Conservation (phyloP, 2,797 vertebrate species). For the Prionace glauca region DNA sequence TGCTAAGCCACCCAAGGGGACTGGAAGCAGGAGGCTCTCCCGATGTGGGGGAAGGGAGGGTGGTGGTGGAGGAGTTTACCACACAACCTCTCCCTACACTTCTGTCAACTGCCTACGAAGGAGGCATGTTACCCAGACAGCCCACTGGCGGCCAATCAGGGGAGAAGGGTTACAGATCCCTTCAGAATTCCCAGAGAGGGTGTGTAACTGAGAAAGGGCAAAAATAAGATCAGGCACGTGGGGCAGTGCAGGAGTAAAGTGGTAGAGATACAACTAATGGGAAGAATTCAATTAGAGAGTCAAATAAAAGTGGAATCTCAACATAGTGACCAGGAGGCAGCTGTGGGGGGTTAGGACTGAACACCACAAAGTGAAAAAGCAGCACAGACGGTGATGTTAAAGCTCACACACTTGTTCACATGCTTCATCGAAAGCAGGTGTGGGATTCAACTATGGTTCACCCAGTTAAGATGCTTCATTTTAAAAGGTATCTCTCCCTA, state of each 20-base stretch:
- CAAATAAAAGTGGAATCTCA: neutral
- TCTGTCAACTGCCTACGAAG: no score
- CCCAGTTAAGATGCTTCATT: no score
- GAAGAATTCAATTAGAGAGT: neutral
- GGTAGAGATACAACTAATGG: neutral
- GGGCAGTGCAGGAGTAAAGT: neutral
- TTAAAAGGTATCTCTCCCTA: no score
- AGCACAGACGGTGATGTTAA: neutral
- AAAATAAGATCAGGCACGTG: neutral
- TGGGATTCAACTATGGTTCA: no score
- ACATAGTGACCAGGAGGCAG: neutral
- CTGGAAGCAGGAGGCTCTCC: no score
- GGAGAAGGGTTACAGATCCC: neutral
- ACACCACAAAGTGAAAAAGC: neutral
- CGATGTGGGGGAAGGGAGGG: no score
- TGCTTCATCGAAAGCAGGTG: no score
- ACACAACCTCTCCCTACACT: no score
- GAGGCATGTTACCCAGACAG: no score
- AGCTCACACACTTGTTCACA: no score
- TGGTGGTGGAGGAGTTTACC: no score
- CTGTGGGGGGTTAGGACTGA: neutral
- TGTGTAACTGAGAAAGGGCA: neutral
- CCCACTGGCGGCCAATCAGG: neutral
- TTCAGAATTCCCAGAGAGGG: neutral
- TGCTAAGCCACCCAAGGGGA: no score